Conservation (phyloP, 2,797 vertebrate species). For the Gymnodraco acuticeps region DNA sequence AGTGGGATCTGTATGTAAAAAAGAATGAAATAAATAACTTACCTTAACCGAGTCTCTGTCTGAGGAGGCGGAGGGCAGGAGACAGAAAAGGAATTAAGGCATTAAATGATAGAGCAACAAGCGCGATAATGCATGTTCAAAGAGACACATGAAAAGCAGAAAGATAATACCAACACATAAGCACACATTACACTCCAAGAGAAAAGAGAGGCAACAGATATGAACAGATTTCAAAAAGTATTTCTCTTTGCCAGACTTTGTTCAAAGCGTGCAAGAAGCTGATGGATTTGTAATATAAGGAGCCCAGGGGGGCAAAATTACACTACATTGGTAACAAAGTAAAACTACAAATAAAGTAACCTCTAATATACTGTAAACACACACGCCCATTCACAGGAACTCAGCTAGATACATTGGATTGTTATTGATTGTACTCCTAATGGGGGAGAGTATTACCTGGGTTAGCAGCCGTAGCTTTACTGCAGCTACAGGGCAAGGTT, state of each 20-base stretch:
- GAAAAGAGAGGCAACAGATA: neutral
- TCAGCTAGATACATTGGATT: constrained; percentile 40
- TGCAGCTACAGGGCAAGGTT: constrained; percentile 54
- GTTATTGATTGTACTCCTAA: constrained; percentile 64
- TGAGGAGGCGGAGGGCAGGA: constrained; percentile 67
- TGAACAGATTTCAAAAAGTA: neutral
- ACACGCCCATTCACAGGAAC: constrained; percentile 32
- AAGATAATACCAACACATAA: neutral
- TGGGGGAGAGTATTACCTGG: constrained; percentile 43
- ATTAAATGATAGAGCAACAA: constrained; percentile 23
- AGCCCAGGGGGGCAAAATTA: neutral
- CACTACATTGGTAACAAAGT: neutral
- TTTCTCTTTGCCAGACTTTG: no score
- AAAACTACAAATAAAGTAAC: constrained; percentile 10
- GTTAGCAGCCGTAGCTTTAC: constrained; percentile 55
- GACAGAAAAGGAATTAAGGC: constrained; percentile 39
- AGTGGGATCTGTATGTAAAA: neutral
- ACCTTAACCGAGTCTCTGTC: constrained; percentile 98
- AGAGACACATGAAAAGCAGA: neutral
- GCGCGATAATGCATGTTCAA: neutral
- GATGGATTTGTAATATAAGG: constrained; percentile 1
- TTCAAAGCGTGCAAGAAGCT: neutral
- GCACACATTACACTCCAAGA: neutral
- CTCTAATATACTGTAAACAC: neutral
- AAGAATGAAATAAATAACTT: constrained; percentile 69